A percentile compares a stretch with the other conserved stretches of the same genome.
These are phyloP conservation scores for Clupea harengus DNA, from an alignment of 2,113 vertebrate species.

Conservation along the genomic window DNA sequence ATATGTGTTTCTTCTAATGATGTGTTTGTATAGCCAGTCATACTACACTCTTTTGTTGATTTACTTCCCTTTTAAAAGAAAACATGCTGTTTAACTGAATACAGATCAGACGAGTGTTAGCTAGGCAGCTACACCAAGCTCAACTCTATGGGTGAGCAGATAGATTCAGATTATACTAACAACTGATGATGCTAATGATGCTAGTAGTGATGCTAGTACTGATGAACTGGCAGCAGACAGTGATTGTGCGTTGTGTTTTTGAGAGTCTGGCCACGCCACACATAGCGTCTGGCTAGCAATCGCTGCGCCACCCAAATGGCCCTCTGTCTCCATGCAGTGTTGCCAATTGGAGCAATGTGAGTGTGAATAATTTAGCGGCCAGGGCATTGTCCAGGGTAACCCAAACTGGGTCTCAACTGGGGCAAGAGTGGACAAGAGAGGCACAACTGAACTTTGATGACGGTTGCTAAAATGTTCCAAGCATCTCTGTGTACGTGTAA, in stretches of 20 bases:
- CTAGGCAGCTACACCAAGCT: too few relatives aligned
- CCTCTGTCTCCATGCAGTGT: background rate
- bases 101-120: too few relatives aligned
- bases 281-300: background rate
- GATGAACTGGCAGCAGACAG: background rate
- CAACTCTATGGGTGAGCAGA: too few relatives aligned
- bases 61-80: too few relatives aligned
- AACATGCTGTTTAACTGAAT: too few relatives aligned
- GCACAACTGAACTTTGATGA: background rate
- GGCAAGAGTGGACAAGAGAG: slow-evolving; percentile 8
- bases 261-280: background rate
- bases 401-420: slow-evolving; percentile 16
- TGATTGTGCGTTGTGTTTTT: background rate
- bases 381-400: slow-evolving; percentile 38
- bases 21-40: too few relatives aligned
- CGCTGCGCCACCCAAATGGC: slow-evolving; percentile 7
- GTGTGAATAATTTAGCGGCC: slow-evolving; percentile 45
- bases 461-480: background rate
- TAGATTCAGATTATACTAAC: too few relatives aligned
- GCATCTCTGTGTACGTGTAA: background rate
- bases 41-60: too few relatives aligned
- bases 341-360: slow-evolving; percentile 20
- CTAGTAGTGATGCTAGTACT: too few relatives aligned
- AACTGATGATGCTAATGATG: too few relatives aligned
- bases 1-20: background rate